Evolutionary conservation across 2,797 vertebrate genomes (phyloP).

Genomic region (Spea hammondii): DNA sequence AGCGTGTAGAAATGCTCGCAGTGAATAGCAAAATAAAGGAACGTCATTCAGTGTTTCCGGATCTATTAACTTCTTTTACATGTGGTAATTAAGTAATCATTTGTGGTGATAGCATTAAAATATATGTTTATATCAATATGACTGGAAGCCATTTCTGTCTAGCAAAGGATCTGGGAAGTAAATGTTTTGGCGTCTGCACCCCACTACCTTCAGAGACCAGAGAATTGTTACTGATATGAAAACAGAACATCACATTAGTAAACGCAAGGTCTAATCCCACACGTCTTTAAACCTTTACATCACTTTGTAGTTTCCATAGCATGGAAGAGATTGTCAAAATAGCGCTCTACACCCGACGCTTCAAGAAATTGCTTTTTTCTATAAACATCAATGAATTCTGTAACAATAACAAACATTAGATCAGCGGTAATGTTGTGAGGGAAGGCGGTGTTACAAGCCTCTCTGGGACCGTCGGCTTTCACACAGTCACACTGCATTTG

Average conservation of each 20-base stretch:
- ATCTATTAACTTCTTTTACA: too few species aligned
- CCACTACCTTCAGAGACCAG: too few species aligned
- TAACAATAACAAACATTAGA: slow-evolving; percentile 49
- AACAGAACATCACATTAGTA: too few species aligned
- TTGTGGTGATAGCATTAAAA: too few species aligned
- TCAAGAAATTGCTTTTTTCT: slow-evolving; percentile 47
- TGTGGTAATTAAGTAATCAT: too few species aligned
- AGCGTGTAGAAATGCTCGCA: too few species aligned
- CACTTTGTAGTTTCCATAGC: neutral
- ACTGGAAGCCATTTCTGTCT: neutral
- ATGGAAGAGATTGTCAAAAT: slow-evolving; percentile 1
- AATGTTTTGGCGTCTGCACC: too few species aligned
- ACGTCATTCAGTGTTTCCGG: too few species aligned
- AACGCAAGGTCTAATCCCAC: neutral
- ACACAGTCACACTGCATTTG: slow-evolving; percentile 49
- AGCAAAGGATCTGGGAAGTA: neutral
- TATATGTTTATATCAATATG: too few species aligned
- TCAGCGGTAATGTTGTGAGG: slow-evolving; percentile 36
- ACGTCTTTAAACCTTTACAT: neutral
- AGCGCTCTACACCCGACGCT: slow-evolving; percentile 10
- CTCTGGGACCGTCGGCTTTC: slow-evolving; percentile 40
- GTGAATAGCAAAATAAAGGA: too few species aligned
- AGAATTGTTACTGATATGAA: too few species aligned
- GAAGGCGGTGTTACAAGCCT: slow-evolving; percentile 46
- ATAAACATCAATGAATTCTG: slow-evolving; percentile 42